Conservation (phyloP, 2,888 invertebrate species). For the Axea sp. region DNA sequence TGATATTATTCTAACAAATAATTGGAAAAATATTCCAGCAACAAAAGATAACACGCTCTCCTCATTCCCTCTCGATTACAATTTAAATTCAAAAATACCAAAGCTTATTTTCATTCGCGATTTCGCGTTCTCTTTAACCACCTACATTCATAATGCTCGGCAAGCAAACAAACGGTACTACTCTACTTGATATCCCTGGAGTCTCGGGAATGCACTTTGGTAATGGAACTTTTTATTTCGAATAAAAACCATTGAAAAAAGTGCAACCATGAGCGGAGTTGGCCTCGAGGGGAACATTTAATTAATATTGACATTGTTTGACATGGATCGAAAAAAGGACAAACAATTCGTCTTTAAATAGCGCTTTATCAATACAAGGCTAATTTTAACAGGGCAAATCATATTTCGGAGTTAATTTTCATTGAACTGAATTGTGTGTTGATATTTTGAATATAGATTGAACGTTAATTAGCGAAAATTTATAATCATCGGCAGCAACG, state of each 20-base stretch:
- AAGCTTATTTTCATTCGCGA: conserved; percentile 31
- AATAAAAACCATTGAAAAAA: conserved; percentile 51
- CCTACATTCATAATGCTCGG: conserved; percentile 37
- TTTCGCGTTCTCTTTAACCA: conserved; percentile 35
- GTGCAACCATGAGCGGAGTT: conserved; percentile 28
- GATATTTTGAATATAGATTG: conserved; percentile 11
- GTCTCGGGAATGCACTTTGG: conserved; percentile 66
- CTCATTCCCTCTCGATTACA: conserved; percentile 2
- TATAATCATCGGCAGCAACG: too few species aligned
- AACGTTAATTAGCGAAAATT: too few species aligned
- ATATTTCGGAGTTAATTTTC: background rate
- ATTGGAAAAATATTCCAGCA: background rate
- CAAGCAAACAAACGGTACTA: conserved; percentile 62
- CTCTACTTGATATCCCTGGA: conserved; percentile 77
- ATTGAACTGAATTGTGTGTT: background rate
- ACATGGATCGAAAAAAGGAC: conserved; percentile 5
- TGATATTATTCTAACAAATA: too few species aligned
- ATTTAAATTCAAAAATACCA: conserved; percentile 15
- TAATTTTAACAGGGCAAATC: conserved; percentile 11
- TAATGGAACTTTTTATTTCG: conserved; percentile 64
- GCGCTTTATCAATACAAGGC: conserved; percentile 3
- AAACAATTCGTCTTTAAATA: conserved; percentile 22
- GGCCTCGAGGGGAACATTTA: conserved; percentile 66
- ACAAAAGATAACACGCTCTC: background rate
- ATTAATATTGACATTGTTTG: conserved; percentile 73